Evolutionary conservation across 92 coral and sea anemone species (phyloP).

Genomic region (Umimayanthus chanpuru): DNA sequence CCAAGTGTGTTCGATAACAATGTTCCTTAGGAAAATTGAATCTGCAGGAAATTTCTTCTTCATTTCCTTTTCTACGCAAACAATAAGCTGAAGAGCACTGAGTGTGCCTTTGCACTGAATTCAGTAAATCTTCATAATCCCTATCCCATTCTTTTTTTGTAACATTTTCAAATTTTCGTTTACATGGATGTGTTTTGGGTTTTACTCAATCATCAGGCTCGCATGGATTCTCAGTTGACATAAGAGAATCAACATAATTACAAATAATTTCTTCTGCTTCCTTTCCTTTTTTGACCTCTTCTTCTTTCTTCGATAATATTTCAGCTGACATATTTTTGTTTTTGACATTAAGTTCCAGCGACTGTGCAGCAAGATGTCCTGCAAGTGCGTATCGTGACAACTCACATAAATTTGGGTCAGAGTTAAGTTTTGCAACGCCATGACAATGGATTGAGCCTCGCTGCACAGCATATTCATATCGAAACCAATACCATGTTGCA

Average conservation of each 20-base stretch:
- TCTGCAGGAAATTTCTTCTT: conserved; percentile 49
- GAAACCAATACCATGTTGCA: conserved; percentile 66
- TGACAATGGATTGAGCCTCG: conserved; percentile 76
- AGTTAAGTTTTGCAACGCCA: conserved; percentile 68
- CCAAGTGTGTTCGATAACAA: conserved; percentile 54
- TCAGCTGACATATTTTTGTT: not conserved
- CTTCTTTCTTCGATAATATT: conserved; percentile 1
- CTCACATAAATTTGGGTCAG: conserved; percentile 67
- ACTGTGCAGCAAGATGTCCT: conserved; percentile 51
- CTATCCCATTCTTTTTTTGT: conserved; percentile 33
- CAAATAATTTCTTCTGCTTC: conserved; percentile 56
- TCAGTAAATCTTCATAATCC: conserved; percentile 54
- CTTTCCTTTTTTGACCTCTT: conserved; percentile 48
- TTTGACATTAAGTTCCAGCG: not conserved
- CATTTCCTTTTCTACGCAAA: conserved; percentile 40
- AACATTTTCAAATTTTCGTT: conserved; percentile 27
- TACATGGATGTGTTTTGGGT: conserved; percentile 51
- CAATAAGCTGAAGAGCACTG: conserved; percentile 63
- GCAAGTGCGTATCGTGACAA: conserved; percentile 55
- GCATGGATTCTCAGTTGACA: conserved; percentile 49
- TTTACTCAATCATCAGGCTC: conserved; percentile 49
- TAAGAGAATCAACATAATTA: conserved; percentile 46
- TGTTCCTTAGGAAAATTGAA: conserved; percentile 57
- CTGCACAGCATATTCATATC: conserved; percentile 74
- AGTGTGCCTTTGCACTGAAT: conserved; percentile 57